Percentiles rank a stretch among this genome's conserved stretches.
Evolutionary conservation across 2,888 invertebrate genomes (phyloP).

Genomic region (Pollenia angustigena): DNA sequence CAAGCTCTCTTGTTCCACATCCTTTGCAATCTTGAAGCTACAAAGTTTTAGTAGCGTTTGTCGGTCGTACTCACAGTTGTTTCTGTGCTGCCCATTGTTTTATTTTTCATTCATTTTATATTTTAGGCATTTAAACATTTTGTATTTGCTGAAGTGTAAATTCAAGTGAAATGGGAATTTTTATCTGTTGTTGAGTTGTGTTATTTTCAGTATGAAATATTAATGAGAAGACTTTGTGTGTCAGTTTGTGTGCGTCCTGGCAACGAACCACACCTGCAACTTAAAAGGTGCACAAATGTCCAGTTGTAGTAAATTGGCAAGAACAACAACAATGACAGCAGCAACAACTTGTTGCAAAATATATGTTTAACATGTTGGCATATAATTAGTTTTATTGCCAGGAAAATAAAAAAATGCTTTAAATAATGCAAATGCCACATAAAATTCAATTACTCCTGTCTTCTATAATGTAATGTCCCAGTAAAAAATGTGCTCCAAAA

Average conservation of each 20-base stretch:
- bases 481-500: too few species aligned
- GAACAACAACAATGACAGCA: background rate
- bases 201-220: conserved; percentile 27
- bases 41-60: conserved; percentile 19
- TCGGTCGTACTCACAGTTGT: background rate
- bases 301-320: background rate
- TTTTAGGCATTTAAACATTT: conserved; percentile 43
- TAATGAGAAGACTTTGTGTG: background rate
- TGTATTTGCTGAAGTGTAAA: conserved; percentile 47
- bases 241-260: background rate
- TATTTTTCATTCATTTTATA: too few species aligned
- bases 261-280: conserved; percentile 17
- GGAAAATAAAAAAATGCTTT: conserved; percentile 14
- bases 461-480: too few species aligned
- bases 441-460: conserved; percentile 27
- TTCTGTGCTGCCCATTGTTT: background rate
- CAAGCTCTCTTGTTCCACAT: background rate
- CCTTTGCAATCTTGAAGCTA: background rate
- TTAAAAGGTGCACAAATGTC: background rate
- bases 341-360: conserved; percentile 35
- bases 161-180: conserved; percentile 54
- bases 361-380: conserved; percentile 17
- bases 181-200: conserved; percentile 31
- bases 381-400: conserved; percentile 31
- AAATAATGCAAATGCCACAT: background rate